These are phyloP conservation scores for Thryonomys swinderianus DNA, from an alignment of 2,113 vertebrate genomes.

Conservation along the genomic window DNA sequence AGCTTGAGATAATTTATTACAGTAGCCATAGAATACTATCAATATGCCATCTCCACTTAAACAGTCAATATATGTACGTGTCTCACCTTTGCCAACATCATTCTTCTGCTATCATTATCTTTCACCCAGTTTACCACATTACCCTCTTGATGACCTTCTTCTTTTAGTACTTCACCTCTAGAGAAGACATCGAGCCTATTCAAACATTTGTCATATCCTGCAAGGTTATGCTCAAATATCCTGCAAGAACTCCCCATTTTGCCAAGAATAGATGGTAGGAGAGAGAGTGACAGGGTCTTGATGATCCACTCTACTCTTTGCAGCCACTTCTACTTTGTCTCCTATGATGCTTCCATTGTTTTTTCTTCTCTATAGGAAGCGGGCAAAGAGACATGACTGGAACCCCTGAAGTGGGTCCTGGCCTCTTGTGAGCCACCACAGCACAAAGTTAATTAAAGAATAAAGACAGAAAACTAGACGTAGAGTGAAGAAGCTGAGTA, in stretches of 20 bases:
- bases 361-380: background rate
- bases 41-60: background rate
- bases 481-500: too few relatives aligned
- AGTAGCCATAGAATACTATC: background rate
- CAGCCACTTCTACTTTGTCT: background rate
- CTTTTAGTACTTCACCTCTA: background rate
- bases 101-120: background rate
- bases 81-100: background rate
- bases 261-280: background rate
- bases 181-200: background rate
- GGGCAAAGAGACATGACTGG: too few relatives aligned
- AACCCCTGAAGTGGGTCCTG: too few relatives aligned
- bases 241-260: background rate
- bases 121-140: background rate
- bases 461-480: too few relatives aligned
- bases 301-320: background rate
- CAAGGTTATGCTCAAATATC: background rate
- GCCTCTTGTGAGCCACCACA: too few relatives aligned
- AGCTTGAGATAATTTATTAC: background rate
- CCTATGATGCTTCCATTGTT: background rate
- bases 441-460: too few relatives aligned
- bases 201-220: background rate
- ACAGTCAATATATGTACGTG: background rate
- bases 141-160: background rate
- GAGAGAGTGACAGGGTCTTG: too few relatives aligned